phyloP scores from a whole-genome alignment of 2,113 vertebrate genomes.

The Nibea coibor region DNA sequence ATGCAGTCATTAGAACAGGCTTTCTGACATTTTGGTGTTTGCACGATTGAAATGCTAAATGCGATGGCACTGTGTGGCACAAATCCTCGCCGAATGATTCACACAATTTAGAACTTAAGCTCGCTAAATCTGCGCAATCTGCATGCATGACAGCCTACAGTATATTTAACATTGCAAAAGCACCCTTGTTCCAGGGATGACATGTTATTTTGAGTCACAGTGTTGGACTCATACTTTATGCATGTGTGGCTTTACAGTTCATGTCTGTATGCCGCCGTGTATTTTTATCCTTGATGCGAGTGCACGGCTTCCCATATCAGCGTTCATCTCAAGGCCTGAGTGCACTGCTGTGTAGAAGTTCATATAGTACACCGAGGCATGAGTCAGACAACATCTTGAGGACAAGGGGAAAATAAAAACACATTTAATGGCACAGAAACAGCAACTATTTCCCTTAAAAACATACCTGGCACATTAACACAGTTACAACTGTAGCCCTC shows the following conservation, averaged over 20 bases:
- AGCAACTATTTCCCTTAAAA: slow-evolving; percentile 24
- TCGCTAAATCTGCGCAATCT: not conserved
- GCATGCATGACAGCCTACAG: slow-evolving; percentile 18
- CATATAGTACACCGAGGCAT: not conserved
- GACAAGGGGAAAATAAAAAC: slow-evolving; percentile 8
- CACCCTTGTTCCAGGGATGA: slow-evolving; percentile 16
- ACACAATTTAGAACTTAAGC: slow-evolving; percentile 18
- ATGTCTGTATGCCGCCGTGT: slow-evolving; percentile 8
- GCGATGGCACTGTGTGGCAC: not conserved
- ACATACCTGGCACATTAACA: slow-evolving; percentile 18
- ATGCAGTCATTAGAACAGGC: slow-evolving; percentile 5
- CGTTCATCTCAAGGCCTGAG: slow-evolving; percentile 2
- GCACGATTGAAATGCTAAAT: slow-evolving; percentile 7
- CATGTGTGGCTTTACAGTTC: slow-evolving; percentile 19
- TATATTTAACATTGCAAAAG: slow-evolving; percentile 6
- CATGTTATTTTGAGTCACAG: slow-evolving; percentile 33
- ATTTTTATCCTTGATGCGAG: slow-evolving; percentile 49
- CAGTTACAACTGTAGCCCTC: slow-evolving; percentile 38
- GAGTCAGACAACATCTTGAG: slow-evolving; percentile 29
- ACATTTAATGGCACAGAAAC: slow-evolving; percentile 26
- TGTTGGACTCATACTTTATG: slow-evolving; percentile 41
- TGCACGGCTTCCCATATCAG: slow-evolving; percentile 1
- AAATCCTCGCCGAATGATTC: slow-evolving; percentile 9
- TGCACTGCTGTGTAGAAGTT: not conserved
- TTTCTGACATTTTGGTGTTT: not conserved